phyloP scores from a whole-genome alignment of 2,888 invertebrate species.

The Agriopis marginaria region DNA sequence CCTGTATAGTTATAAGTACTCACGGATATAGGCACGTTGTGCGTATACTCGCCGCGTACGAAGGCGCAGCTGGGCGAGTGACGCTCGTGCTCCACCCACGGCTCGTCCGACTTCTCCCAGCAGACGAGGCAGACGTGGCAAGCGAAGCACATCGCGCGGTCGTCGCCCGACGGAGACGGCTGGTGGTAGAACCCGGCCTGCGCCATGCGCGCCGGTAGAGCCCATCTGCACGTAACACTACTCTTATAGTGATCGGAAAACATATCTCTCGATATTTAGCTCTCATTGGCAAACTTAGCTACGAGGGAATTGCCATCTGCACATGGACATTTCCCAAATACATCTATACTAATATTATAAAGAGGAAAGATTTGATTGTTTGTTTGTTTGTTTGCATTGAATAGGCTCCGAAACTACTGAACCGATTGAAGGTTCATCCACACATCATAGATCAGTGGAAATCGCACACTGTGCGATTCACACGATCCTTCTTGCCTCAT shows the following conservation, averaged over 20 bases:
- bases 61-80: constrained; percentile 97
- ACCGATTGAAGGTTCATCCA: too few relatives aligned
- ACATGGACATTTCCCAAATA: too few relatives aligned
- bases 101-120: constrained; percentile 99
- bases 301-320: too few relatives aligned
- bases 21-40: constrained; percentile 95
- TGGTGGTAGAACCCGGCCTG: constrained; percentile 99
- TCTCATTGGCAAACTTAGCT: too few relatives aligned
- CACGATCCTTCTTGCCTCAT: too few relatives aligned
- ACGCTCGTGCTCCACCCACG: constrained; percentile 98
- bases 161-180: constrained; percentile 95
- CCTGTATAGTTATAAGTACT: constrained; percentile 50
- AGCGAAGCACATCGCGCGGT: constrained; percentile 98
- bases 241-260: neutral
- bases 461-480: too few relatives aligned
- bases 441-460: too few relatives aligned
- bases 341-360: too few relatives aligned
- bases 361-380: too few relatives aligned
- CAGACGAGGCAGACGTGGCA: constrained; percentile 97
- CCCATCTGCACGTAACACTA: constrained; percentile 89
- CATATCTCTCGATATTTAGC: too few relatives aligned
- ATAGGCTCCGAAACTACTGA: too few relatives aligned
- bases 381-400: too few relatives aligned
- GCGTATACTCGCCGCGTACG: constrained; percentile 97
- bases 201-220: constrained; percentile 97